Evolutionary conservation across 2,888 invertebrate species (phyloP), one percentile per base, ranked within the genome.

Genomic region (Drosophila tripunctata): DNA sequence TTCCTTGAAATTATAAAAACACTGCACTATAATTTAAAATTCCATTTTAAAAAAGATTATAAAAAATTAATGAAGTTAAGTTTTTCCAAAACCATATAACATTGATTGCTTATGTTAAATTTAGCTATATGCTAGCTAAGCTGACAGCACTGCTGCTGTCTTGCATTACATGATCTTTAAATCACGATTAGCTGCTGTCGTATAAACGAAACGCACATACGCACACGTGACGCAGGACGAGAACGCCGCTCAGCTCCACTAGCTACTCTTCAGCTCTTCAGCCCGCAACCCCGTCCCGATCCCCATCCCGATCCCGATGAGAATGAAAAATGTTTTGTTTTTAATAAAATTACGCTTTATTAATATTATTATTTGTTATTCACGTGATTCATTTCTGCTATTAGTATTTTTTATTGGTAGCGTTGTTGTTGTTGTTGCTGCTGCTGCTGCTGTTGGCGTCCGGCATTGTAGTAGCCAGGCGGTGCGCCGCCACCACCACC

Each of bases 301-400:
- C 21, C 43, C 38, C 33, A 54, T 24, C 30, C 30, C 22, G 33
- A 31, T 30, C 41, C 33, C 45, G 65, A 67, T 67, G 67, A 65
- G 72, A 75, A 61, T 63, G 72, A 75, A 61, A 47, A 31, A 61
- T 78, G 63, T 63, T 75, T 70, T 67, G 52, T 69, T 84, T 75
- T 75, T 67, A 85, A 82, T 80, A 82, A 82, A 82, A 82, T 80
- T 82, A 76, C 85, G 82, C 78, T 82, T 82, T 85, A 83, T 80
- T 84, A 78, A 76, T 77, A 73, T 78, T 77, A 73, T 78, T 77
- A 75, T 57, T 57, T 57, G 41, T 51, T 56, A 60, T 50, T 35
- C 45, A 40, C 56, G 47, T 54, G 31, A 43, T 17, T 51, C 21
- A 3, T 10, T 27, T 4, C 4, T 21, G 30, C 14, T 15, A 56